phyloP scores from a whole-genome alignment of 2,888 invertebrate genomes.

The Tetanocera ferruginea region DNA sequence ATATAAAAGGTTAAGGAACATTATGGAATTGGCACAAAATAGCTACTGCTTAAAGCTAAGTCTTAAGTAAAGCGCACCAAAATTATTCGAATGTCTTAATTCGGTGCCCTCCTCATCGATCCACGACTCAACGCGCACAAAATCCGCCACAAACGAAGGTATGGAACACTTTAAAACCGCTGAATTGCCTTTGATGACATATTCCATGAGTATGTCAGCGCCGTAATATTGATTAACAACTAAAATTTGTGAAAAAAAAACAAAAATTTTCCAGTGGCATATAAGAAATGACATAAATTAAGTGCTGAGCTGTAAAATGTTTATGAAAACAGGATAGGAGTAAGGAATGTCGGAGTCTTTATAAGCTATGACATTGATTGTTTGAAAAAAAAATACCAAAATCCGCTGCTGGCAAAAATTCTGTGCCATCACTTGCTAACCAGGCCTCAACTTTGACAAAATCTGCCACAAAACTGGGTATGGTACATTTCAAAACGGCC shows the following conservation, averaged over 20 bases:
- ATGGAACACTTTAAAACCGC: conserved; percentile 81
- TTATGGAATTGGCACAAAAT: conserved; percentile 1
- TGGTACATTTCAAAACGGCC: conserved; percentile 89
- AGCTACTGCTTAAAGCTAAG: conserved; percentile 41
- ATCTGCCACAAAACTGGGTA: conserved; percentile 91
- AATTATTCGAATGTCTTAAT: conserved; percentile 70
- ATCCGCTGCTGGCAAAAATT: conserved; percentile 79
- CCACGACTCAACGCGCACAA: conserved; percentile 80
- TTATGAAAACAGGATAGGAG: background rate
- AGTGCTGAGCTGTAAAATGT: background rate
- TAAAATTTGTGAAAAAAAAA: conserved; percentile 60
- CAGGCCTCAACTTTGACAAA: conserved; percentile 91
- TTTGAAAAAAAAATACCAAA: conserved; percentile 75
- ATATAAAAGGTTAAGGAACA: background rate
- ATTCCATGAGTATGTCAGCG: conserved; percentile 80
- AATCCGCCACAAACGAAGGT: conserved; percentile 82
- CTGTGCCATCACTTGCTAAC: conserved; percentile 77
- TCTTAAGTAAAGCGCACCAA: conserved; percentile 65
- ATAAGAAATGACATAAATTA: conserved; percentile 4
- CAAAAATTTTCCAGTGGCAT: conserved; percentile 28
- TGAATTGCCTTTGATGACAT: conserved; percentile 81
- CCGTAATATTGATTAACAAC: conserved; percentile 81
- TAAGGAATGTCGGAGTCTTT: background rate
- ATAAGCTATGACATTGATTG: background rate
- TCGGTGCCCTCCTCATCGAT: conserved; percentile 76